Evolutionary conservation across 2,888 invertebrate species (phyloP).

Genomic region (Drosophila parthenogenetica): DNA sequence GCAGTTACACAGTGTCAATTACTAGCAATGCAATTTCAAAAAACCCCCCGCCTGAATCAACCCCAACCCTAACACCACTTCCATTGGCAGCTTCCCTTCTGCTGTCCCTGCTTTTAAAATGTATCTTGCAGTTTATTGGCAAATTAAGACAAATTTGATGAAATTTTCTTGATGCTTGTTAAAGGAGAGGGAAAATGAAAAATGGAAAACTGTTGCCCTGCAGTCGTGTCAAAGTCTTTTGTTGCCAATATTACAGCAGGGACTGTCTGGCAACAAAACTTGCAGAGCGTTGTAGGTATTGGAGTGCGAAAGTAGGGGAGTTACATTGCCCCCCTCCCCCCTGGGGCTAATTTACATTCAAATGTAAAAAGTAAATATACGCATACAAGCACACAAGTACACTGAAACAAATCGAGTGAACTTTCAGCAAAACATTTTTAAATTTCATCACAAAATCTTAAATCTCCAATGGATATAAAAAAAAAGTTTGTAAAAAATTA

Average conservation of each 20-base stretch:
- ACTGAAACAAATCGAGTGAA: neutral
- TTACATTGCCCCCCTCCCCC: neutral
- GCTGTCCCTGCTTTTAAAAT: neutral
- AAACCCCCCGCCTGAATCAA: too few relatives aligned
- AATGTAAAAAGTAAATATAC: conserved; percentile 38
- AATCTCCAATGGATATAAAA: too few relatives aligned
- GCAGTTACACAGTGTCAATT: conserved; percentile 63
- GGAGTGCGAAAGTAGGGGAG: too few relatives aligned
- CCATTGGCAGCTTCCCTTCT: neutral
- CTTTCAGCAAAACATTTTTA: too few relatives aligned
- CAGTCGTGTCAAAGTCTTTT: neutral
- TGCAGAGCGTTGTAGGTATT: too few relatives aligned
- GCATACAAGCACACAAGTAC: neutral
- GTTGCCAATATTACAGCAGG: conserved; percentile 5
- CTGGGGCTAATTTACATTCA: conserved; percentile 44
- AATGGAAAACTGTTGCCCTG: neutral
- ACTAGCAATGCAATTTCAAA: conserved; percentile 37
- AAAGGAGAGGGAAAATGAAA: conserved; percentile 1
- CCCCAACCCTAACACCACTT: too few relatives aligned
- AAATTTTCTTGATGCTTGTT: conserved; percentile 32
- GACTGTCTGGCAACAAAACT: neutral
- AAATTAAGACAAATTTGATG: conserved; percentile 48
- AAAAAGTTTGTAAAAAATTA: too few relatives aligned
- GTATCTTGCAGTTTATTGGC: conserved; percentile 36
- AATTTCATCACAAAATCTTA: too few relatives aligned